Percentiles rank a stretch among this genome's conserved stretches.
Evolutionary conservation across 2,113 vertebrate species (phyloP).

Genomic region (Nettapus auritus): DNA sequence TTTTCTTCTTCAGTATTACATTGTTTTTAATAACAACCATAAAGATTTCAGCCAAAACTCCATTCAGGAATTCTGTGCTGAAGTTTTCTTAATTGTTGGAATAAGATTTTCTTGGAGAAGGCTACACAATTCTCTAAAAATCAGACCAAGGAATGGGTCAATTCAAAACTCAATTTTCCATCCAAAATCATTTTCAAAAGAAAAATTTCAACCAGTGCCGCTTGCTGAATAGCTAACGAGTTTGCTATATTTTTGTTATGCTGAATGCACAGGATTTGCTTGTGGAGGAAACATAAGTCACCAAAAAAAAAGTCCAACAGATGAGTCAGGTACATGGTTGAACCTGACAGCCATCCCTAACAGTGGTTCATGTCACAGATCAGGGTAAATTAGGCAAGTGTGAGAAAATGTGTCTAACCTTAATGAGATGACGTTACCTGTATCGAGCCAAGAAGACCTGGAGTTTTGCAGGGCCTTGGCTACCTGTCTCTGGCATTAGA

Average conservation of each 20-base stretch:
- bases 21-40: neutral
- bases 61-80: neutral
- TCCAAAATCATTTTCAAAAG: neutral
- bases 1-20: neutral
- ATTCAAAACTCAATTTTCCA: neutral
- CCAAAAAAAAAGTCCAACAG: neutral
- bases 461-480: conserved; percentile 84
- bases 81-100: neutral
- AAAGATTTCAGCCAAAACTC: neutral
- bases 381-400: neutral
- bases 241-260: neutral
- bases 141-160: neutral
- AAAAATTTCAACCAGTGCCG: neutral
- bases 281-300: neutral
- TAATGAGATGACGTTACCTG: conserved; percentile 77
- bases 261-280: neutral
- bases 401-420: neutral
- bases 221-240: neutral
- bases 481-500: conserved; percentile 81
- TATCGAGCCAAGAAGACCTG: conserved; percentile 97
- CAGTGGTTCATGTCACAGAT: neutral
- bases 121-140: neutral
- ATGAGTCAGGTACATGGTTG: neutral
- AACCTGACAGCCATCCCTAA: neutral
- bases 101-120: neutral